Conservation (phyloP, 2,113 vertebrate genomes). For the Toxotes jaculatrix region DNA sequence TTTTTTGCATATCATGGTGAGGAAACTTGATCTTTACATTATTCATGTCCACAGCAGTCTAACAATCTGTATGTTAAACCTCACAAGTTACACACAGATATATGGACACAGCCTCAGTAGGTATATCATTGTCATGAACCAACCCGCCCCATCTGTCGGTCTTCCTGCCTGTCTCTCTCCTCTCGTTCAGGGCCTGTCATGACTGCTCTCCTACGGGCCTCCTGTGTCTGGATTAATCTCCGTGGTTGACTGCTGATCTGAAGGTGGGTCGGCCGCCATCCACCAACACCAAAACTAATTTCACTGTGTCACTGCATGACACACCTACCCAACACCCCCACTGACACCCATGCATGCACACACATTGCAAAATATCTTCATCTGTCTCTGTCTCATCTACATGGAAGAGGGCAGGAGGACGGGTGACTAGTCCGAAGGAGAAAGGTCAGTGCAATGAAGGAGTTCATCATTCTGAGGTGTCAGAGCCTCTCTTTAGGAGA, state of each 20-base stretch:
- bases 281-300: constrained; percentile 76
- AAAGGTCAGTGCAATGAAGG: constrained; percentile 78
- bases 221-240: constrained; percentile 76
- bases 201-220: constrained; percentile 47
- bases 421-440: constrained; percentile 69
- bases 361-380: constrained; percentile 78
- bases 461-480: constrained; percentile 81
- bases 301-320: constrained; percentile 67
- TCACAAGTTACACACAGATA: constrained; percentile 44
- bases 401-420: constrained; percentile 70
- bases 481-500: constrained; percentile 63
- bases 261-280: constrained; percentile 64
- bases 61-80: constrained; percentile 56
- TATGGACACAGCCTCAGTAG: constrained; percentile 49
- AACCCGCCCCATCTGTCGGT: constrained; percentile 46
- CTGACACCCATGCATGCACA: constrained; percentile 51
- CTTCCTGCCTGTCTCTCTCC: constrained; percentile 41
- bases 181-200: constrained; percentile 50
- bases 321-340: constrained; percentile 33
- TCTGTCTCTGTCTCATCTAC: constrained; percentile 84
- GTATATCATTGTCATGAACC: constrained; percentile 55
- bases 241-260: constrained; percentile 62
- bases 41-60: constrained; percentile 12
- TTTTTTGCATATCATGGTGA: neutral
- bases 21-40: constrained; percentile 21